Evolutionary conservation across 23 tunicate genomes (phyloP).

Genomic region (Styela clava): DNA sequence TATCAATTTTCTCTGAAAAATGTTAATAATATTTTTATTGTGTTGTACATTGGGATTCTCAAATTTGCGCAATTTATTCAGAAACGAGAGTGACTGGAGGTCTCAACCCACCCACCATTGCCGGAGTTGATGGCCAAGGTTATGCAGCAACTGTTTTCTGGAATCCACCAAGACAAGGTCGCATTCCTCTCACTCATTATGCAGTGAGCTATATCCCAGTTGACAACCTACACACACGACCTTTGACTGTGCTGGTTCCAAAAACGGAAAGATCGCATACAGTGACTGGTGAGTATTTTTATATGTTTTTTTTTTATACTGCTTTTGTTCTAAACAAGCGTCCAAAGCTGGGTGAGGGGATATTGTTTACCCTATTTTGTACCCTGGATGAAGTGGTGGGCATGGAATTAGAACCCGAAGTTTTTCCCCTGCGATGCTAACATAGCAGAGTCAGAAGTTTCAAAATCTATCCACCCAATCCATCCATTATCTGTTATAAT

Average conservation of each 20-base stretch:
- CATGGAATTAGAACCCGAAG: no score
- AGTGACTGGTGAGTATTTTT: slow-evolving; percentile 1
- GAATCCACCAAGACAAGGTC: not conserved
- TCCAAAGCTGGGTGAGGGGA: no score
- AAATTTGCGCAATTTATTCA: not conserved
- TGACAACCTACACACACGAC: not conserved
- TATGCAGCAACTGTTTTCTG: slow-evolving; percentile 5
- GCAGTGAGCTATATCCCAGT: not conserved
- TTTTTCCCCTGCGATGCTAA: no score
- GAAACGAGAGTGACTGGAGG: not conserved
- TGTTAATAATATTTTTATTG: not conserved
- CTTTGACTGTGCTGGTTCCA: not conserved
- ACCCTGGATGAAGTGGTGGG: no score
- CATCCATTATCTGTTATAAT: no score
- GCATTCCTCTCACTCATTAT: not conserved
- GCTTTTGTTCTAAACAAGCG: no score
- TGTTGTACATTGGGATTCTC: no score
- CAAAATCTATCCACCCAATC: no score
- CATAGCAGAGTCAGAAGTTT: no score
- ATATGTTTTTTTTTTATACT: no score
- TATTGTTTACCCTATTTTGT: no score
- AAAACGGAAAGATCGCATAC: slow-evolving; percentile 2
- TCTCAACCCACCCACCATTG: not conserved
- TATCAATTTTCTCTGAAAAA: not conserved
- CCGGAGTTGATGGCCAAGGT: not conserved